These are phyloP conservation scores for Poecilia latipinna DNA, from an alignment of 2,113 vertebrate species.

Conservation along the genomic window DNA sequence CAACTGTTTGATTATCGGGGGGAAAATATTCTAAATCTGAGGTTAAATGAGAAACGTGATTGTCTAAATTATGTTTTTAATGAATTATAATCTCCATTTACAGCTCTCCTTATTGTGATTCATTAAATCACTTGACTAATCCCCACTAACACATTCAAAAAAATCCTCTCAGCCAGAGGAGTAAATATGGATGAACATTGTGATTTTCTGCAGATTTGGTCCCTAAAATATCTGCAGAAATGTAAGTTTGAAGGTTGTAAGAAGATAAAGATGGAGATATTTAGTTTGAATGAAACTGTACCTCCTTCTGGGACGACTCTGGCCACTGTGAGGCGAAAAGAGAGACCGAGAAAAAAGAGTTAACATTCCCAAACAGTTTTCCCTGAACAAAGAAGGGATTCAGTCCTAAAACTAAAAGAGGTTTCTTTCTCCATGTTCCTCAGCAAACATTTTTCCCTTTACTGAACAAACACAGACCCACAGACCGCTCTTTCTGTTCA, in stretches of 20 bases:
- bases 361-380: slow-evolving; percentile 45
- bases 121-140: too few relatives aligned
- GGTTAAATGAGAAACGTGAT: too few relatives aligned
- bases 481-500: slow-evolving; percentile 60
- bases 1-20: too few relatives aligned
- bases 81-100: too few relatives aligned
- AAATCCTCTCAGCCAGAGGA: too few relatives aligned
- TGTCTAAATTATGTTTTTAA: too few relatives aligned
- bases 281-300: slow-evolving; percentile 46
- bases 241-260: background rate
- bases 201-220: too few relatives aligned
- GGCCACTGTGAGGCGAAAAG: slow-evolving; percentile 79
- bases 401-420: slow-evolving; percentile 51
- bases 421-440: slow-evolving; percentile 55
- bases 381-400: slow-evolving; percentile 75
- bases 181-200: too few relatives aligned
- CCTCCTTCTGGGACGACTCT: slow-evolving; percentile 83
- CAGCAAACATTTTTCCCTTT: slow-evolving; percentile 64
- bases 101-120: too few relatives aligned
- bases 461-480: slow-evolving; percentile 52
- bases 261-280: slow-evolving; percentile 7
- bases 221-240: background rate
- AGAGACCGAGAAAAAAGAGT: slow-evolving; percentile 36
- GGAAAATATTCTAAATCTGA: too few relatives aligned
- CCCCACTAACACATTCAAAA: too few relatives aligned